Base-by-base conservation (phyloP, 2,797 vertebrate species). In the Phaenicophaeus curvirostris region DNA sequence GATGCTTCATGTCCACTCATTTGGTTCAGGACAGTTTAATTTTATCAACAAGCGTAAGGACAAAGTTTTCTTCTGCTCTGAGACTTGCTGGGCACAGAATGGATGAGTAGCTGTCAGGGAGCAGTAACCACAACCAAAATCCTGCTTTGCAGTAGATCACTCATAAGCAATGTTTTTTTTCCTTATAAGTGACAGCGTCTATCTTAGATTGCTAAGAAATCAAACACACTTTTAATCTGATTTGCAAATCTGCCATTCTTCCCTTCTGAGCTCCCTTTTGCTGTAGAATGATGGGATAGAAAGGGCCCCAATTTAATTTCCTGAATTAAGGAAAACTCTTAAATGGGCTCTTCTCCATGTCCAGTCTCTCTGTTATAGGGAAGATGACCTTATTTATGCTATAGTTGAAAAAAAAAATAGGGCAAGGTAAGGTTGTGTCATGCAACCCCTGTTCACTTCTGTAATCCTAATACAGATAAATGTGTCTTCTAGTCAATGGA, bases 21-120 rank as follows among this genome's bases (percentile, higher is more conserved):
- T 91, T 93, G 81, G 21, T 81, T 73, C 80, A 86, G 51, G 87
- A 19, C 14, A 44, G 44, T 72, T 90, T 76, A 73, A 69, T 93
- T 91, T 79, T 79, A 77, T 37, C 25, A 31, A 11, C 13, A 46
- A 75, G n/a, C 0, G 0, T 50, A 28, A 53, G 55, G 63, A 55
- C n/a, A 35, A 7, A 1, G 3, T 89, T 92, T 90, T 9, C 35
- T 72, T 92, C 30, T 85, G 50, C 65, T 65, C 54, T 25, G 68
- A 62, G 57, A 50, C 39, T 50, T 8, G 4, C 44, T 41, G n/a
- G 58, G 51, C 35, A 20, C 51, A 75, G 87, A 66, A 75, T 28
- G 30, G 75, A 15, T 87, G 68, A 81, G 50, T 33, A 62, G 42
- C 69, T 90, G 55, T 91, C 66, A 85, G 50, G 53, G 16, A 94